Conservation (phyloP, 2,888 invertebrate genomes). For the Pherbina coryleti region DNA sequence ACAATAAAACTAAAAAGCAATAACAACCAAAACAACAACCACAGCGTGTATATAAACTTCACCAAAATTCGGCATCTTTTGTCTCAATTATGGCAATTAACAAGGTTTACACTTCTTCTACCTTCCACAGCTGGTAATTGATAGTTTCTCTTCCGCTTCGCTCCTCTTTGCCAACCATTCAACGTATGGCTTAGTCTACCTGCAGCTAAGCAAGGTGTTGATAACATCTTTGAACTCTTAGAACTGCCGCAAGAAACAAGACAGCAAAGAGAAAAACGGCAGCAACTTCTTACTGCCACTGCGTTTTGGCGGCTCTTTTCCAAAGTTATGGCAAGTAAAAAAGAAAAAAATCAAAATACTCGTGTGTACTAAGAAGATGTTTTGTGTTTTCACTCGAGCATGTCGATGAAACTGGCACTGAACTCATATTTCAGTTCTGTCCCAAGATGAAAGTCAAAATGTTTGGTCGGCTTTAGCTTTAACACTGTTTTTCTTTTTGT, state of each 20-base stretch:
- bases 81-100: constrained; percentile 41
- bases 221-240: constrained; percentile 15
- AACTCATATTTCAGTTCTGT: background rate
- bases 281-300: background rate
- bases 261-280: background rate
- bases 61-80: constrained; percentile 37
- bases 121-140: constrained; percentile 8
- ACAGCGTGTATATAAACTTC: background rate
- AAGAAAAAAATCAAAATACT: background rate
- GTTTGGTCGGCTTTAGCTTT: background rate
- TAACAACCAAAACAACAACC: background rate
- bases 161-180: background rate
- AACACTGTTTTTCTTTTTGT: too few relatives aligned
- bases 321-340: background rate
- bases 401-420: background rate
- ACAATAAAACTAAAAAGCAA: background rate
- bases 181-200: background rate
- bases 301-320: constrained; percentile 15
- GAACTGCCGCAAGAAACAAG: background rate
- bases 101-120: constrained; percentile 15
- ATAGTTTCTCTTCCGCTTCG: background rate
- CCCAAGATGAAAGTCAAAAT: constrained; percentile 9
- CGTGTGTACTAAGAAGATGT: background rate
- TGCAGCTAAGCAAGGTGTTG: constrained; percentile 19
- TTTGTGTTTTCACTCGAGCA: background rate